These are phyloP conservation scores for Paramisgurnus dabryanus DNA, from an alignment of 2,113 vertebrate genomes.

Conservation along the genomic window DNA sequence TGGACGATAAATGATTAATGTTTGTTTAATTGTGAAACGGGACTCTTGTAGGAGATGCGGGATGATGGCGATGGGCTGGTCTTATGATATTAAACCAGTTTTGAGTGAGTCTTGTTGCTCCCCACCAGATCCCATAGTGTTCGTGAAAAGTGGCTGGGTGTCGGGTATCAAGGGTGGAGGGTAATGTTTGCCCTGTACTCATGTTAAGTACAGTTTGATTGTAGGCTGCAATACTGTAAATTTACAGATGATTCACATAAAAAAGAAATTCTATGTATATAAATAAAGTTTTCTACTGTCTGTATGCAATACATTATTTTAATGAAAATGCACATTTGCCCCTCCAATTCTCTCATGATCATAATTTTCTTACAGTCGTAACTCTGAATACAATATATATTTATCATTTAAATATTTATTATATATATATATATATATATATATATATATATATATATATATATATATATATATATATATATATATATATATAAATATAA, in stretches of 20 bases:
- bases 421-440: too few relatives aligned
- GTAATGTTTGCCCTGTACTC: background rate
- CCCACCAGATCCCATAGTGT: background rate
- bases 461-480: too few relatives aligned
- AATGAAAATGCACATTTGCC: too few relatives aligned
- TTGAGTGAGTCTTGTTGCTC: background rate
- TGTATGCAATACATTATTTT: too few relatives aligned
- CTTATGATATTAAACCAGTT: slow-evolving; percentile 12
- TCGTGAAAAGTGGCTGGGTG: background rate
- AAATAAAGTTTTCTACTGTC: too few relatives aligned
- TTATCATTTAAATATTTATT: too few relatives aligned
- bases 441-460: too few relatives aligned
- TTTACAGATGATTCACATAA: background rate
- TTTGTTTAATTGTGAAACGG: slow-evolving; percentile 42
- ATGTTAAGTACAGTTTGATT: background rate
- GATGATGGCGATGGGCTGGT: slow-evolving; percentile 14
- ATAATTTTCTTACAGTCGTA: too few relatives aligned
- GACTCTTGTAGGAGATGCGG: slow-evolving; percentile 3
- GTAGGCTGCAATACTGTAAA: background rate
- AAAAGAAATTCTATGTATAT: background rate
- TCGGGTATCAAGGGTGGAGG: background rate
- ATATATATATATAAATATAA: too few relatives aligned
- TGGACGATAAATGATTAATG: slow-evolving; percentile 48
- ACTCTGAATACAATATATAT: too few relatives aligned
- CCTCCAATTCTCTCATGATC: too few relatives aligned